Base-by-base conservation (phyloP, 1,140 invertebrate species). In the Coelopa frigida region DNA sequence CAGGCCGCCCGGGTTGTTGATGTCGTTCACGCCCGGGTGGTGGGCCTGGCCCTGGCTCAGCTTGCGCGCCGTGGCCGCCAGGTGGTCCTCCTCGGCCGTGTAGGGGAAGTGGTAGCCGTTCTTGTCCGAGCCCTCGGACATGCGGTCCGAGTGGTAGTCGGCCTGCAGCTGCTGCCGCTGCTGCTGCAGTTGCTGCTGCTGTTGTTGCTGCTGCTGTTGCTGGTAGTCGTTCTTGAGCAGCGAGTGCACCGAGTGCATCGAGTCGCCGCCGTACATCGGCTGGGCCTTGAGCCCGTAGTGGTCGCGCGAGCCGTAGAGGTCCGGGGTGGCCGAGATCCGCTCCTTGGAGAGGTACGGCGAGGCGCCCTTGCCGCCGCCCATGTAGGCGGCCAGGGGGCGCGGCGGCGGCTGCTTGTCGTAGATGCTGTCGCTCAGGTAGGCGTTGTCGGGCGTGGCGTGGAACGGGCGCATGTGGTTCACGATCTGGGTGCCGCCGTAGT, bases 91-190 rank as follows among this genome's bases (percentile, higher is more conserved):
- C 44, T 75, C 71, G 3, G 73, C 75, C 22, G 82, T 85, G 54
- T 86, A 87, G 0, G 84, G 84, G 54, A 85, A 87, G 40, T 82
- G 65, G 67, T 87, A 88, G 69, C 86, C 86, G 53, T 87, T 84
- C 41, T 81, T 81, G 32, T 87, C 84, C 2, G 85, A 85, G 1
- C 77, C 75, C 48, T 87, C 84, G 0, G 83, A 85, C 61, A 78
- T 72, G 12, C 79, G 64, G 50, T 82, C 81, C 12, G 61, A 76
- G 44, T 74, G 70, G 31, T 72, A 70, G 35, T 75, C 75, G 47
- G 71, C 65, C 46, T 75, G 72, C 46, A 70, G 69, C 32, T 75
- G 73, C 32, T 78, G 65, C 51, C 72, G 81, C 15, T 56, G 57
- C 58, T 58, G 78, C 32, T 74, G 72, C 41, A 73, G 71, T 32